phyloP scores from a whole-genome alignment of 2,797 vertebrate genomes.

The Phoxinus dragarum region DNA sequence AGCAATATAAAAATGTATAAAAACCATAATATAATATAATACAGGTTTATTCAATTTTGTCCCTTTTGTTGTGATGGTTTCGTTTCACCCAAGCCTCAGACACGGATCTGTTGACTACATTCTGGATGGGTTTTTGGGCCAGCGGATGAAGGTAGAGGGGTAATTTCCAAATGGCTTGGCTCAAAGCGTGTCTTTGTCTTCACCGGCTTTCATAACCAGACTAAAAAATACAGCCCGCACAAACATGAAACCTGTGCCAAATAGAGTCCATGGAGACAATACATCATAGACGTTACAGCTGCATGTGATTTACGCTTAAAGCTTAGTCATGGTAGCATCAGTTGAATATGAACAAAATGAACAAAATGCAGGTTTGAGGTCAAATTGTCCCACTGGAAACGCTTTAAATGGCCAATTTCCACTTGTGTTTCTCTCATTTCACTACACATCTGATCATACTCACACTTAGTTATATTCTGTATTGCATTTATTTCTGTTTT shows the following conservation, averaged over 20 bases:
- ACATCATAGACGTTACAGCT: constrained; percentile 25
- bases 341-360: background rate
- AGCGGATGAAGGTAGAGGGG: constrained; percentile 32
- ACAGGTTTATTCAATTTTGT: background rate
- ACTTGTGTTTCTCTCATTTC: background rate
- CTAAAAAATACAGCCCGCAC: constrained; percentile 36
- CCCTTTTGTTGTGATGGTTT: constrained; percentile 4
- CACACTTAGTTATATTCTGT: background rate
- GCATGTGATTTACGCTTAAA: constrained; percentile 12
- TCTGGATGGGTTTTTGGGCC: constrained; percentile 36
- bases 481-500: background rate
- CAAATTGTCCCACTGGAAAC: background rate
- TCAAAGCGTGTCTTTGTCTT: constrained; percentile 42
- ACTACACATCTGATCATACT: background rate
- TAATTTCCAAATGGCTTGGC: constrained; percentile 45
- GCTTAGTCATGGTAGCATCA: constrained; percentile 24
- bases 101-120: constrained; percentile 26
- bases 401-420: background rate
- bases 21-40: background rate
- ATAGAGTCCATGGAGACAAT: constrained; percentile 7
- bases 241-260: constrained; percentile 47
- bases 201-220: constrained; percentile 40
- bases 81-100: constrained; percentile 28
- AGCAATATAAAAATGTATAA: background rate
- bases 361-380: background rate